A percentile compares a stretch with the other conserved stretches of the same genome.
phyloP scores from a whole-genome alignment of 1,140 invertebrate species.

The Akabosia matsudoensis region DNA sequence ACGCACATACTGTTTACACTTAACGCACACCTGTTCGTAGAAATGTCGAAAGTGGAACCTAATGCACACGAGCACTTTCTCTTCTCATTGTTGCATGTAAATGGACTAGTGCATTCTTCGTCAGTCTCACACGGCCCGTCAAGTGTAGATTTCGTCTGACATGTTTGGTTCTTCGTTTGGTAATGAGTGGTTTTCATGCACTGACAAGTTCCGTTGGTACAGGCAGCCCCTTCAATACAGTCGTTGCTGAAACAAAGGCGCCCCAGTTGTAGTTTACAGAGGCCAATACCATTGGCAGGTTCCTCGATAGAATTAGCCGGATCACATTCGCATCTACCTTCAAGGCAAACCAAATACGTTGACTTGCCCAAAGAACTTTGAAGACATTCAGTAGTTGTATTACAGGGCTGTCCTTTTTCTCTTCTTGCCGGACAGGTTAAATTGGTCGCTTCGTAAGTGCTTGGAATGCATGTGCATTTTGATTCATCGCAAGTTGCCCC shows the following conservation, averaged over 20 bases:
- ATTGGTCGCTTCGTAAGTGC: too few relatives aligned
- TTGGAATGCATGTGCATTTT: too few relatives aligned
- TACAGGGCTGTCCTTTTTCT: neutral
- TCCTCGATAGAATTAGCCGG: neutral
- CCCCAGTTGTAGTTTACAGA: neutral
- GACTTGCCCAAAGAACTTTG: neutral
- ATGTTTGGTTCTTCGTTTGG: neutral
- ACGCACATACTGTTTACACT: neutral
- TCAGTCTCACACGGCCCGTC: neutral
- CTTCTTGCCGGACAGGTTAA: too few relatives aligned
- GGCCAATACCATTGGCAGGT: neutral
- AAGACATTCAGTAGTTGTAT: neutral
- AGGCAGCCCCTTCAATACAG: neutral
- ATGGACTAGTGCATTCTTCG: neutral
- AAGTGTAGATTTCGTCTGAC: neutral
- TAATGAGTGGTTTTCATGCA: neutral
- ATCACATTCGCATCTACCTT: neutral
- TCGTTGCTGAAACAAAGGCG: neutral
- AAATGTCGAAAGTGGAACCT: neutral
- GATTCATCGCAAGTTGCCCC: too few relatives aligned
- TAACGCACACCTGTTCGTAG: neutral
- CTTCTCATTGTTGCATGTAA: neutral
- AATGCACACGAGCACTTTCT: neutral
- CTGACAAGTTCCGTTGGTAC: neutral
- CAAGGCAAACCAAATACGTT: neutral